phyloP scores from a whole-genome alignment of 2,888 invertebrate species.

The Cheilosia vernalis region DNA sequence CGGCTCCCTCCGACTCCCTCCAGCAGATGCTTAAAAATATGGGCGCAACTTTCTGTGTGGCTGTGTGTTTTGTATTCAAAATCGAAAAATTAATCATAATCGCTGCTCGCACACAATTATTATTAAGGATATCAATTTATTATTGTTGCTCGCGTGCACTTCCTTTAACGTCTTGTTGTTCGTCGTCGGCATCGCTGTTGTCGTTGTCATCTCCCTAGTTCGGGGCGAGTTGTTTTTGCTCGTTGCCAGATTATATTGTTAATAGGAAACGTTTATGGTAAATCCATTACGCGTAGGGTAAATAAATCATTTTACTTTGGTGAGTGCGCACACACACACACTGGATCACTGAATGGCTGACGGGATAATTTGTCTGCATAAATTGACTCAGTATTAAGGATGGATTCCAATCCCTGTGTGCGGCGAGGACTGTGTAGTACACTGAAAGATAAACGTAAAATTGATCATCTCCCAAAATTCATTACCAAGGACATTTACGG shows the following conservation, averaged over 20 bases:
- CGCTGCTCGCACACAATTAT: conserved; percentile 60
- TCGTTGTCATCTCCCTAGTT: conserved; percentile 1
- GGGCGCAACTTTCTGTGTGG: conserved; percentile 1
- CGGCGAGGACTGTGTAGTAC: background rate
- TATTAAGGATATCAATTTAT: conserved; percentile 48
- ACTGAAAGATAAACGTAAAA: conserved; percentile 36
- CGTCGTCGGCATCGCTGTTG: background rate
- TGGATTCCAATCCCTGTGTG: background rate
- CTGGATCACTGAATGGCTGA: conserved; percentile 27
- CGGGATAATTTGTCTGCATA: conserved; percentile 65
- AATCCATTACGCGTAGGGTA: conserved; percentile 56
- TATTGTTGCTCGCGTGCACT: conserved; percentile 8
- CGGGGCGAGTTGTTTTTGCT: conserved; percentile 25
- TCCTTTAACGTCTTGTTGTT: background rate
- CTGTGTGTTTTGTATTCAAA: conserved; percentile 40
- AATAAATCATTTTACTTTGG: conserved; percentile 63
- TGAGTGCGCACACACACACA: conserved; percentile 14
- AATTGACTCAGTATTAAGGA: conserved; percentile 48
- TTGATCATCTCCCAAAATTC: conserved; percentile 42
- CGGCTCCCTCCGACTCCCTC: conserved; percentile 13
- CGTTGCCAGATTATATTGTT: conserved; percentile 49
- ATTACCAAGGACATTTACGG: conserved; percentile 22
- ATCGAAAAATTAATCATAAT: conserved; percentile 70
- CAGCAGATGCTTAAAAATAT: conserved; percentile 51
- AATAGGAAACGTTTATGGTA: conserved; percentile 65